A percentile compares a stretch with the other conserved stretches of the same genome.
Conservation (phyloP, 2,113 vertebrate genomes). For the Malurus alboscapulatus region DNA sequence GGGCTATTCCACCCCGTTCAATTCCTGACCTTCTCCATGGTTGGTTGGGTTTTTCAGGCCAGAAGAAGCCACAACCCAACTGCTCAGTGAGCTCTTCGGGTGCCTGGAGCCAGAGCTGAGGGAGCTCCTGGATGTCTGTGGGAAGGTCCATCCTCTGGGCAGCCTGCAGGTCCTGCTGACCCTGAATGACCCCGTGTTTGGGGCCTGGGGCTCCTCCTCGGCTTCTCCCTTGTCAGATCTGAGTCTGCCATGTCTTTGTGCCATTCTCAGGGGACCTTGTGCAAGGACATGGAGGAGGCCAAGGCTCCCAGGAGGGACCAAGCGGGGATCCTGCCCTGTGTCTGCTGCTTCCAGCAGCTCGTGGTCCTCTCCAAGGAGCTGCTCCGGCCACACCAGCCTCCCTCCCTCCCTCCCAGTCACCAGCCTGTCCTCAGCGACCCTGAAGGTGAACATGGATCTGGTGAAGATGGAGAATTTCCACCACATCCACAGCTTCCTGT, state of each 20-base stretch:
- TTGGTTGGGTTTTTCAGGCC: not conserved
- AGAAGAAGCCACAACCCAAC: not conserved
- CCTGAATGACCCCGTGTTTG: not conserved
- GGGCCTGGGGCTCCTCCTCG: not conserved
- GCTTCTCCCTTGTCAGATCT: not conserved
- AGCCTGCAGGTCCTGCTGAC: conserved; percentile 48
- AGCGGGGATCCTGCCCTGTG: conserved; percentile 28
- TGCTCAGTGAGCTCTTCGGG: conserved; percentile 32
- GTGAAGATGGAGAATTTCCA: conserved; percentile 67
- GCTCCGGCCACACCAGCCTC: not conserved
- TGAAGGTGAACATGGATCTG: conserved; percentile 35
- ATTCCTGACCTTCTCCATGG: not conserved
- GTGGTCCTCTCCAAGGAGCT: conserved; percentile 5
- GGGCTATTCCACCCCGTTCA: not conserved
- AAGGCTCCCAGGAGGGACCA: conserved; percentile 30
- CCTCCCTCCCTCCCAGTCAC: not conserved
- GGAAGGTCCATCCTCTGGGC: not conserved
- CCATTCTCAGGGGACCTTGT: conserved; percentile 24
- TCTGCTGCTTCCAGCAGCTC: conserved; percentile 41
- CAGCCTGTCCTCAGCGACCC: conserved; percentile 24
- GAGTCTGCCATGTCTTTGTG: not conserved
- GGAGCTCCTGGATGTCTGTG: conserved; percentile 40
- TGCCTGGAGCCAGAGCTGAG: conserved; percentile 46
- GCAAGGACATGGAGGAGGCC: conserved; percentile 41
- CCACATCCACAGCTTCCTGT: conserved; percentile 44